Evolutionary conservation across 2,113 vertebrate species (phyloP).

Genomic region (Excalfactoria chinensis): DNA sequence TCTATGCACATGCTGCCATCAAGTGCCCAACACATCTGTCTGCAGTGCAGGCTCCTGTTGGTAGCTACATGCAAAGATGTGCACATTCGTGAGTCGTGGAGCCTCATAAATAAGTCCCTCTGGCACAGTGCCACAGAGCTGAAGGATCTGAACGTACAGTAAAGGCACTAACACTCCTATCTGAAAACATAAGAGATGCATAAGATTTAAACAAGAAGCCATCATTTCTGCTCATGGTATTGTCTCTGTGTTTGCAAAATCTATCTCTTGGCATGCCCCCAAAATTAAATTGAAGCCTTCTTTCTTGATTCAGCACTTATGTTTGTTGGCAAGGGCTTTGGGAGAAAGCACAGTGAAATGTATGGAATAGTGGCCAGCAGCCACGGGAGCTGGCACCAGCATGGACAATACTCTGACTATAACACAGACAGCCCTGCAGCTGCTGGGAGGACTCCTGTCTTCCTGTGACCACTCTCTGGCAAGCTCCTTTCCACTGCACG

Average conservation of each 20-base stretch:
- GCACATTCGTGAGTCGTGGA: rapidly evolving
- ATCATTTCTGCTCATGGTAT: not conserved
- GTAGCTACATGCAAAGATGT: rapidly evolving
- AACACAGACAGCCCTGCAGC: rapidly evolving
- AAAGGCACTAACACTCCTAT: not conserved
- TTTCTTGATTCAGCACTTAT: not conserved
- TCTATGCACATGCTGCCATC: constrained; percentile 71
- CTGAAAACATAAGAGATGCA: not conserved
- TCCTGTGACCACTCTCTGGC: rapidly evolving
- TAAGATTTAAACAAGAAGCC: not conserved
- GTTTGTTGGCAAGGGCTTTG: not conserved
- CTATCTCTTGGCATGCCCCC: not conserved
- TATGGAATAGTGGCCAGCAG: rapidly evolving
- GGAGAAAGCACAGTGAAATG: not conserved
- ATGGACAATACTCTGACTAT: rapidly evolving
- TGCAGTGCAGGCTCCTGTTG: not conserved
- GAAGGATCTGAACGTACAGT: not conserved
- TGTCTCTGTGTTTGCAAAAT: not conserved
- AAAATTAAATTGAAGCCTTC: not conserved
- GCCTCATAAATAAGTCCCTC: rapidly evolving
- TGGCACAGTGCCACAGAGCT: rapidly evolving
- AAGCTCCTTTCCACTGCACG: rapidly evolving
- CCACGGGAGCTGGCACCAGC: rapidly evolving
- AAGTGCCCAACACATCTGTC: constrained; percentile 18
- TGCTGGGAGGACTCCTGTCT: rapidly evolving